Evolutionary conservation across 2,113 vertebrate genomes (phyloP).

Genomic region (Psephotus haematonotus): DNA sequence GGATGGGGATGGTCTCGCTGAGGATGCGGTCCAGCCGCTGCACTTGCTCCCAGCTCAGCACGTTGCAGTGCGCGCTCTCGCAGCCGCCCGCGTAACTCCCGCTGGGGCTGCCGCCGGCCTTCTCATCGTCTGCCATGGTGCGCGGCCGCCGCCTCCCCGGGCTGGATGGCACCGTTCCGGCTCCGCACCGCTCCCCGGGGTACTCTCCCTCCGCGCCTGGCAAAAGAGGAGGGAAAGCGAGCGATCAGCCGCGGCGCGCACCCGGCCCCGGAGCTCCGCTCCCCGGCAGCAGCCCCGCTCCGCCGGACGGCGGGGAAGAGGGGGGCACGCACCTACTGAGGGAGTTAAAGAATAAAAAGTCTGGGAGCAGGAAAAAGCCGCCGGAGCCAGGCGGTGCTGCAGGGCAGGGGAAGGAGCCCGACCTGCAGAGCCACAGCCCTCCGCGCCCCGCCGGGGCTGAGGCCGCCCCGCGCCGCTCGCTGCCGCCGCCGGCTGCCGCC

Average conservation of each 20-base stretch:
- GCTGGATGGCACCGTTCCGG: conserved; percentile 18
- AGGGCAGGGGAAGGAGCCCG: not conserved
- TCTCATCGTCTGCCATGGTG: conserved; percentile 89
- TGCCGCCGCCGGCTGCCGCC: not conserved
- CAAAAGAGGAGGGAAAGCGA: not conserved
- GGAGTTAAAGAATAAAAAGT: not conserved
- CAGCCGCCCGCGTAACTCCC: conserved; percentile 62
- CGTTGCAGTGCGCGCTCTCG: conserved; percentile 83
- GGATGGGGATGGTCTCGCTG: conserved; percentile 95
- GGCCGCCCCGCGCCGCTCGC: not conserved
- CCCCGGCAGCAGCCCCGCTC: not conserved
- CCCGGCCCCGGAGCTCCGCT: not conserved
- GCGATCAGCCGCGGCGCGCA: not conserved
- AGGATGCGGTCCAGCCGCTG: conserved; percentile 93
- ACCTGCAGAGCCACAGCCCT: not conserved
- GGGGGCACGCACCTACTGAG: not conserved
- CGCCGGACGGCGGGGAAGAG: not conserved
- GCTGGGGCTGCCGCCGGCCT: conserved; percentile 45
- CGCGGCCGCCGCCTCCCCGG: conserved; percentile 36
- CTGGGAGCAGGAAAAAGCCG: not conserved
- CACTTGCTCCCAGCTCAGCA: conserved; percentile 98
- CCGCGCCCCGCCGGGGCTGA: not conserved
- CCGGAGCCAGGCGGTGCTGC: not conserved
- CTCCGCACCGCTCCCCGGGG: not conserved
- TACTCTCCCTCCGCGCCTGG: not conserved